Evolutionary conservation across 2,888 invertebrate genomes (phyloP), one percentile per base, ranked within the genome.

Genomic region (Mycalesis mineus): DNA sequence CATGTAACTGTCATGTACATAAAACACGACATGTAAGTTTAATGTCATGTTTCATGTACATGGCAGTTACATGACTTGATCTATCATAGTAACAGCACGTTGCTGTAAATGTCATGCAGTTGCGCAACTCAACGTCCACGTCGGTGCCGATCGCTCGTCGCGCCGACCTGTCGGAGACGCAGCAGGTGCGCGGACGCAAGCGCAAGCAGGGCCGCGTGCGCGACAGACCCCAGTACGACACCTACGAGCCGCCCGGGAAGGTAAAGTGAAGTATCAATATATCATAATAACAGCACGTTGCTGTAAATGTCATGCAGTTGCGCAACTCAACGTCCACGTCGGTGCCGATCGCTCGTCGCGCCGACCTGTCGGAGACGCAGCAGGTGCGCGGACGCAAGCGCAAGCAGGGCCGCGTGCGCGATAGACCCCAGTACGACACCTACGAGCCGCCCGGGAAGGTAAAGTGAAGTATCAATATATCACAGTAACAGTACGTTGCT

Each of bases 381-480:
- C 69, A 73, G 31, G 28, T 14, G 3, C 57, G 39, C 15, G 50
- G 31, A 1, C 41, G 48, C 31, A 48, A 44, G 29, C 47, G 53
- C 2, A 67, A 68, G n/a, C 64, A 55, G 14, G 73, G 67, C 37
- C 68, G 64, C 13, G 41, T 47, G 57, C 29, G 39, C 8, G 37
- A 63, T 1, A 67, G 52, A 39, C 41, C 28, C 0, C 62, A 58
- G 1, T 77, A 66, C 15, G 85, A 84, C 1, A 67, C 70, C 0
- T 83, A 81, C 49, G 75, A 81, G 0, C 76, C 83, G 0, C 77
- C 78, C 0, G 40, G 63, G 0, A 82, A 79, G 78, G 84, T 83
- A 62, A n/a, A n/a, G n/a, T n/a, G n/a, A n/a, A n/a, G n/a, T n/a
- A n/a, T n/a, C n/a, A n/a, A 62, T 42, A 4, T 33, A 33, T 3